Evolutionary conservation across 2,797 vertebrate species (phyloP).

Genomic region (Anguilla obscura): DNA sequence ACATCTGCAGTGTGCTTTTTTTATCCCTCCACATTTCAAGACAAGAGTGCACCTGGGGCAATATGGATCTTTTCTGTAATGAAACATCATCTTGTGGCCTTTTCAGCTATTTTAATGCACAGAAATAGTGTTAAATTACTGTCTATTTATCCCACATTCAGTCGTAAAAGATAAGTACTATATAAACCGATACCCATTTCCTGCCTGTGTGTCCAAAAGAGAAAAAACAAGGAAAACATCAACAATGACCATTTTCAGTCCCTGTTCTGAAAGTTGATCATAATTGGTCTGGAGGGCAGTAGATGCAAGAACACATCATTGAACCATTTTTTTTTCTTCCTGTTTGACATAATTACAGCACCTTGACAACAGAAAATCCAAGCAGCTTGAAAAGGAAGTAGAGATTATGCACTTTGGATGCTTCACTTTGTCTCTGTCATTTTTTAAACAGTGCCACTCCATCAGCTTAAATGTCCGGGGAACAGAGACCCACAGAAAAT

Average conservation of each 20-base stretch:
- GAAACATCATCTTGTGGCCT: background rate
- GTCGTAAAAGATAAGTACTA: background rate
- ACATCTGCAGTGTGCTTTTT: background rate
- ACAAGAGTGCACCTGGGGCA: background rate
- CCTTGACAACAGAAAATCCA: conserved; percentile 3
- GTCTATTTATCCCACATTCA: background rate
- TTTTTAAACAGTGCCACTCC: background rate
- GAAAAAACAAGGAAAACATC: background rate
- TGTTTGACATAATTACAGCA: background rate
- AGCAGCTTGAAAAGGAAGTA: background rate
- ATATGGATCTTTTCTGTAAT: background rate
- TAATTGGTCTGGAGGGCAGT: conserved; percentile 25
- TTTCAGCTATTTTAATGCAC: background rate
- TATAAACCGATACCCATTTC: conserved; percentile 16
- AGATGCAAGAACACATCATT: background rate
- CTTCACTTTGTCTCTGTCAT: background rate
- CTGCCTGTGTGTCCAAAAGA: background rate
- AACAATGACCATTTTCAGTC: conserved; percentile 25
- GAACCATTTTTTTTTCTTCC: conserved; percentile 23
- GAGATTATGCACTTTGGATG: background rate
- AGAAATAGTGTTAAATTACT: conserved; percentile 1
- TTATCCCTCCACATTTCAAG: background rate
- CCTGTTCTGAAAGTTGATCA: conserved; percentile 5
- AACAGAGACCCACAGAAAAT: background rate
- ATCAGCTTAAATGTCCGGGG: background rate